Percentiles rank a stretch among this genome's conserved stretches.
Conservation (phyloP, 2,888 invertebrate genomes). For the Ceriagrion tenellum region DNA sequence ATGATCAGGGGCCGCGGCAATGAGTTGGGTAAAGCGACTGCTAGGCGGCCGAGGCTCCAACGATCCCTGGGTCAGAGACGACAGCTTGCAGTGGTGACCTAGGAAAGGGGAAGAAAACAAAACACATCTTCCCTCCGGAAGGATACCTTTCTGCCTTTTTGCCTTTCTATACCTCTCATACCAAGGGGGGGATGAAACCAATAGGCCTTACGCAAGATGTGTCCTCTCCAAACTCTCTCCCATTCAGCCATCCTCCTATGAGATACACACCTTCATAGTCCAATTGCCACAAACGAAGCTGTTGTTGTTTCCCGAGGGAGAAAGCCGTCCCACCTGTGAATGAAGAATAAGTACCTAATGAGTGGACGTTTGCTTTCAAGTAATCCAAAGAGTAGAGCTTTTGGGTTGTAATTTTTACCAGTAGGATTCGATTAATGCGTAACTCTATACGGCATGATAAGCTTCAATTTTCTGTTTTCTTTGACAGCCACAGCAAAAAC, state of each 20-base stretch:
- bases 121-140: constrained; percentile 38
- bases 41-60: not conserved
- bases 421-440: too few species aligned
- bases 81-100: not conserved
- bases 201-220: constrained; percentile 49
- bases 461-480: too few species aligned
- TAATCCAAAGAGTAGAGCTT: too few species aligned
- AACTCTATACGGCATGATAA: too few species aligned
- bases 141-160: constrained; percentile 44
- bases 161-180: constrained; percentile 48
- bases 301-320: constrained; percentile 36
- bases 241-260: not conserved
- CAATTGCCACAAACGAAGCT: constrained; percentile 46
- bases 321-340: not conserved
- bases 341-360: not conserved
- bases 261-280: constrained; percentile 45
- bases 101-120: constrained; percentile 49
- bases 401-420: too few species aligned
- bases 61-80: not conserved
- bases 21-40: not conserved
- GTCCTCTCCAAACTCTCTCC: not conserved
- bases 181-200: not conserved
- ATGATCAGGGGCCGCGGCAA: not conserved
- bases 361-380: too few species aligned
- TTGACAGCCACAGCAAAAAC: too few species aligned